Evolutionary conservation across 2,113 vertebrate genomes (phyloP).

Genomic region (Saimiri boliviensis): DNA sequence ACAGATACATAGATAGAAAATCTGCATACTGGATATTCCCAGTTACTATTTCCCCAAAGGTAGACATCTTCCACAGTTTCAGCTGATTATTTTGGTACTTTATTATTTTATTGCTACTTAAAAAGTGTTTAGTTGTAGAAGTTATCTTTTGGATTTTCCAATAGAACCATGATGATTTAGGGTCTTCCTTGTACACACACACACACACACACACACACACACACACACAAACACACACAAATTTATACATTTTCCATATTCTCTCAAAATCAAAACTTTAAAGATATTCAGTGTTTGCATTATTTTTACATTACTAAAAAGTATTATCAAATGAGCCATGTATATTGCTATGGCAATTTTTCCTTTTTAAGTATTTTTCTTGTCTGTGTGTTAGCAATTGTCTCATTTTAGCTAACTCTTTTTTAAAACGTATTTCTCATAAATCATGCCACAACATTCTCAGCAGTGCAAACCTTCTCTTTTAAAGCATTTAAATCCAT

Average conservation of each 20-base stretch:
- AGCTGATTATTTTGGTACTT: not conserved
- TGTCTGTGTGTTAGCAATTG: not conserved
- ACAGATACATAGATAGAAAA: not conserved
- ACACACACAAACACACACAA: not conserved
- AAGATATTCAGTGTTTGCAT: not conserved
- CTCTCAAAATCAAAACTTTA: not conserved
- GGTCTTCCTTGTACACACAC: not conserved
- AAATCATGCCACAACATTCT: not conserved
- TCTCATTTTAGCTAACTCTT: not conserved
- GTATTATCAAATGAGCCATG: not conserved
- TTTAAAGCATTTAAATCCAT: not conserved
- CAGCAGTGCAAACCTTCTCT: not conserved
- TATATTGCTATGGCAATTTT: not conserved
- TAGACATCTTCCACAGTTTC: not conserved
- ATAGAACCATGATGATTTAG: not conserved
- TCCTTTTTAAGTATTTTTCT: not conserved
- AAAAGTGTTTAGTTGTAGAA: not conserved
- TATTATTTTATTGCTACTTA: not conserved
- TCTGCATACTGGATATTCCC: not conserved
- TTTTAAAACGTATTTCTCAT: not conserved
- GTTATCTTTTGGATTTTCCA: not conserved
- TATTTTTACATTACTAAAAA: slow-evolving; percentile 21
- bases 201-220: not conserved
- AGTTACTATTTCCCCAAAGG: not conserved
- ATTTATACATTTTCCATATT: not conserved